These are phyloP conservation scores for Autographa gamma DNA, from an alignment of 2,888 invertebrate species.

Conservation along the genomic window DNA sequence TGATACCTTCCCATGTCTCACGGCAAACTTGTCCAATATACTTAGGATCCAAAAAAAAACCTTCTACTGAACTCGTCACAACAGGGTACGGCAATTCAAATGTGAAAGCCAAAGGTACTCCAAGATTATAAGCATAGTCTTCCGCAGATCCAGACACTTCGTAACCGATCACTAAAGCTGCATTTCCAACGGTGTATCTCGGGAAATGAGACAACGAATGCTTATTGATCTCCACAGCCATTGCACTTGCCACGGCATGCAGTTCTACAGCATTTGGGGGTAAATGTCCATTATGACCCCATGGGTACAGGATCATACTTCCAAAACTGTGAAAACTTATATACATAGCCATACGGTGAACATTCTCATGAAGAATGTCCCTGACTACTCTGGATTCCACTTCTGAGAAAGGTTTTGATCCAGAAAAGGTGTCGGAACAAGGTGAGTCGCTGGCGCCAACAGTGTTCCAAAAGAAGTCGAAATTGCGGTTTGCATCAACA, in stretches of 20 bases:
- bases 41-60: constrained; percentile 88
- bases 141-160: constrained; percentile 90
- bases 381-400: constrained; percentile 90
- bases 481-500: constrained; percentile 94
- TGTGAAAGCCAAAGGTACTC: constrained; percentile 90
- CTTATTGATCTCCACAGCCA: constrained; percentile 77
- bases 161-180: constrained; percentile 85
- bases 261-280: constrained; percentile 85
- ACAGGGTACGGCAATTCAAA: constrained; percentile 90
- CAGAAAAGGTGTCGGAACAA: constrained; percentile 90
- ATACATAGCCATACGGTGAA: constrained; percentile 89
- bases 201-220: constrained; percentile 74
- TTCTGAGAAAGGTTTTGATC: constrained; percentile 90
- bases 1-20: constrained; percentile 90
- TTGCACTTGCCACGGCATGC: constrained; percentile 76
- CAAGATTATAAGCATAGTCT: constrained; percentile 90
- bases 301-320: constrained; percentile 91
- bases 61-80: constrained; percentile 67
- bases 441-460: constrained; percentile 87
- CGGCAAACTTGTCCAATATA: constrained; percentile 87
- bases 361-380: constrained; percentile 87
- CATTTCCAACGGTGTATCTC: constrained; percentile 87
- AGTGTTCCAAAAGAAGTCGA: constrained; percentile 91
- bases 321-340: constrained; percentile 93
- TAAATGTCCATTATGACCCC: constrained; percentile 89